phyloP scores from a whole-genome alignment of 2,797 vertebrate genomes.

The Chanos chanos region DNA sequence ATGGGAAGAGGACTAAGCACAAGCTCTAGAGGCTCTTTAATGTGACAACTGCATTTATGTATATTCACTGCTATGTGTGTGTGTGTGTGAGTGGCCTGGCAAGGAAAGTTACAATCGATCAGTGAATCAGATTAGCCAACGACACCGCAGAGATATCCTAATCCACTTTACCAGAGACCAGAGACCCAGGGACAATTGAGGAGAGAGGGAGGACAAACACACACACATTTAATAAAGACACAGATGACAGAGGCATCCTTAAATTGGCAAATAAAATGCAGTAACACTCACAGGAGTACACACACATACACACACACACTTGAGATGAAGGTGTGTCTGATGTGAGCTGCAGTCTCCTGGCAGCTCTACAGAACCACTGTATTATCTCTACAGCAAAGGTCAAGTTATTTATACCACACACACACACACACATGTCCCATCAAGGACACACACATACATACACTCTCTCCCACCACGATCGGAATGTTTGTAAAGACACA shows the following conservation, averaged over 20 bases:
- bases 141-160: too few relatives aligned
- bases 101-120: too few relatives aligned
- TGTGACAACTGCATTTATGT: too few relatives aligned
- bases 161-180: too few relatives aligned
- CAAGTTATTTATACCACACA: conserved; percentile 19
- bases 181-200: background rate
- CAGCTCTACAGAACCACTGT: background rate
- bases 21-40: too few relatives aligned
- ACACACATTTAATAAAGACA: background rate
- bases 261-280: background rate
- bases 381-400: conserved; percentile 24
- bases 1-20: too few relatives aligned
- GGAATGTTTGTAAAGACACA: background rate
- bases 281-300: background rate
- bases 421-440: background rate
- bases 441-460: background rate
- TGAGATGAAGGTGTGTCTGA: background rate
- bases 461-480: background rate
- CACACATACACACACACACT: background rate
- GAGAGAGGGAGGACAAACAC: too few relatives aligned
- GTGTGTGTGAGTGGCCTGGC: too few relatives aligned
- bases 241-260: background rate
- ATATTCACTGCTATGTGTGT: too few relatives aligned
- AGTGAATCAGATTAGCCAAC: too few relatives aligned
- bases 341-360: background rate